Conservation (phyloP, 1,140 invertebrate species). For the Sesamia nonagrioides region DNA sequence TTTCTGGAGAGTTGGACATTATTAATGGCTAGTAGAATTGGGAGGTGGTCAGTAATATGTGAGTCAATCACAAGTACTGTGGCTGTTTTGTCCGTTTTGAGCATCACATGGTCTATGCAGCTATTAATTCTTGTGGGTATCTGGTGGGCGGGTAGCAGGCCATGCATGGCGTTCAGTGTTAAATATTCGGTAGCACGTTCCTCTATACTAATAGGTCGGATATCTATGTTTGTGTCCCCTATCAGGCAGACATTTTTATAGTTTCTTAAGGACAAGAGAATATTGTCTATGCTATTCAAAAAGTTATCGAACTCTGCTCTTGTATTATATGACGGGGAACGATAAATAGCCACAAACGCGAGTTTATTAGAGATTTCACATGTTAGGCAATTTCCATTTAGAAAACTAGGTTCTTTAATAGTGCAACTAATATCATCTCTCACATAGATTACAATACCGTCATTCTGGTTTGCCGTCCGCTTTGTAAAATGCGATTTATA, state of each 20-base stretch:
- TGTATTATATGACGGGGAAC: not conserved
- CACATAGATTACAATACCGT: too few species aligned
- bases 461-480: too few species aligned
- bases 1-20: too few species aligned
- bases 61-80: too few species aligned
- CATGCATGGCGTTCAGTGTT: not conserved
- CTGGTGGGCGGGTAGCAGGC: not conserved
- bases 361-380: not conserved
- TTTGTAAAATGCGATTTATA: too few species aligned
- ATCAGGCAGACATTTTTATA: not conserved
- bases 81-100: too few species aligned
- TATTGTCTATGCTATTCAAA: not conserved
- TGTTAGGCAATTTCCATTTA: constrained; percentile 1
- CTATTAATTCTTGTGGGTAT: not conserved
- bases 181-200: not conserved
- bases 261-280: not conserved
- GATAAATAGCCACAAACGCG: not conserved
- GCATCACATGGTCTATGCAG: too few species aligned
- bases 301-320: not conserved
- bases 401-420: not conserved
- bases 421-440: too few species aligned
- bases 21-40: too few species aligned
- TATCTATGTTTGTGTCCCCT: not conserved
- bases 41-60: too few species aligned
- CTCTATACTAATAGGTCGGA: not conserved